These are phyloP conservation scores for Crossocerus cetratus DNA, from an alignment of 2,888 invertebrate species.

Conservation along the genomic window DNA sequence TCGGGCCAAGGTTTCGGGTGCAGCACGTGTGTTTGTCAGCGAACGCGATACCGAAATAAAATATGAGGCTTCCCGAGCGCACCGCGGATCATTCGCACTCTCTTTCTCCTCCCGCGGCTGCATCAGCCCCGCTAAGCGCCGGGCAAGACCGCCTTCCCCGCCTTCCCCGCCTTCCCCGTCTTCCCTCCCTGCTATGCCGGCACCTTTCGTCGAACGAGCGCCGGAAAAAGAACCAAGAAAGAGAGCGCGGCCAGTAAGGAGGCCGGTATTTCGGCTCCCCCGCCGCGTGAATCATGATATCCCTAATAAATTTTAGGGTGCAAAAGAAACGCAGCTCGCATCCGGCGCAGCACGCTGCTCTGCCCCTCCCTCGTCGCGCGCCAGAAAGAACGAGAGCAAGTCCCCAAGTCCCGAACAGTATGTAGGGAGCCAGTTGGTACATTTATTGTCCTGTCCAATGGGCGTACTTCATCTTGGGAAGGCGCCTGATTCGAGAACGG, in stretches of 20 bases:
- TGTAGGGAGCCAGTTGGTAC: too few species aligned
- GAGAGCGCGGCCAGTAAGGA: conserved; percentile 31
- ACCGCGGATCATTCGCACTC: conserved; percentile 3
- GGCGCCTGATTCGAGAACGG: too few species aligned
- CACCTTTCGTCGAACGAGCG: conserved; percentile 36
- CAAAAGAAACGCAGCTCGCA: conserved; percentile 30
- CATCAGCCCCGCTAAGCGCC: conserved; percentile 36
- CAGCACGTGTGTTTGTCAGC: conserved; percentile 57
- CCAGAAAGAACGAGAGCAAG: too few species aligned
- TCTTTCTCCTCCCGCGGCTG: conserved; percentile 14
- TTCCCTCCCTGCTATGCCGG: conserved; percentile 18
- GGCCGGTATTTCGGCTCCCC: conserved; percentile 36
- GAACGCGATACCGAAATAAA: conserved; percentile 59
- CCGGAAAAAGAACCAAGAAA: conserved; percentile 15
- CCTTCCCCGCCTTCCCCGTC: conserved; percentile 33
- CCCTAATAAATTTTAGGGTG: conserved; percentile 44
- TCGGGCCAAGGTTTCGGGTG: conserved; percentile 67
- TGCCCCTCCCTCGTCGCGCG: background rate
- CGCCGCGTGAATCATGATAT: conserved; percentile 41
- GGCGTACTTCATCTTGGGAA: too few species aligned
- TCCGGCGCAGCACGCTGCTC: conserved; percentile 20
- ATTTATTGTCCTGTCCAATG: too few species aligned
- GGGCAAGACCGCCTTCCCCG: conserved; percentile 8
- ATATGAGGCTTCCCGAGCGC: conserved; percentile 21
- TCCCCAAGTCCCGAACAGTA: too few species aligned